Base-by-base conservation (phyloP, 2,113 vertebrate genomes). In the Entomyzon cyanotis region DNA sequence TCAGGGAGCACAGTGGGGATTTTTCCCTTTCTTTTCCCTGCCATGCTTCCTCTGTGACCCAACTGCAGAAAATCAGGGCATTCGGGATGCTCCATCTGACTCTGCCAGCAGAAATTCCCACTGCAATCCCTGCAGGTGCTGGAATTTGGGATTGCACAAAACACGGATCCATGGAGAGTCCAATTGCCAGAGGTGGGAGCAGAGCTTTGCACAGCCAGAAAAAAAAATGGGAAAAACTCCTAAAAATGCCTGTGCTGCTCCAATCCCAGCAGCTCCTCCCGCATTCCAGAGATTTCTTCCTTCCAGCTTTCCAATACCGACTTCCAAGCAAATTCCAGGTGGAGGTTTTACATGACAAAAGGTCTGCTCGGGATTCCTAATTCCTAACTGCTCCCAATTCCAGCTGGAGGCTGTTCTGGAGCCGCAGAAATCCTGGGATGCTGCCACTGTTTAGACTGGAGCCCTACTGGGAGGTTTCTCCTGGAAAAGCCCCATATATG, bases 361-460 rank as follows among this genome's bases (percentile, higher is more conserved):
- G 19, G 2, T 18, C 44, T 17, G 24, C 58, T 79, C 0, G 0
- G n/a, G 81, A 39, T 86, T 69, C 71, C 30, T 2, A 59, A 35
- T 86, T 73, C 79, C 68, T 53, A 35, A 53, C 6, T 15, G 37
- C 30, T 67, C 84, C 84, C 33, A 7, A 76, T 90, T 93, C 65
- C 44, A 53, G 52, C 58, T 42, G 1, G 7, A 89, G 74, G 2
- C 65, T 39, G 50, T 22, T 71, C 44, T 7, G 84, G 25, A 75
- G 62, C 19, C 68, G 73, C 68, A 67, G 60, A 46, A 92, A 49
- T 41, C n/a, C 56, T 93, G 76, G 94, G 94, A 94, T 88, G 76
- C 65, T 93, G 93, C 94, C 90, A 80, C 91, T 90, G 93, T 90
- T 96, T 88, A 73, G 76, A 70, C 70, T 33, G 53, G n/a, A 95